Evolutionary conservation across 2,888 invertebrate species (phyloP).

Genomic region (Nomada goodeniana): DNA sequence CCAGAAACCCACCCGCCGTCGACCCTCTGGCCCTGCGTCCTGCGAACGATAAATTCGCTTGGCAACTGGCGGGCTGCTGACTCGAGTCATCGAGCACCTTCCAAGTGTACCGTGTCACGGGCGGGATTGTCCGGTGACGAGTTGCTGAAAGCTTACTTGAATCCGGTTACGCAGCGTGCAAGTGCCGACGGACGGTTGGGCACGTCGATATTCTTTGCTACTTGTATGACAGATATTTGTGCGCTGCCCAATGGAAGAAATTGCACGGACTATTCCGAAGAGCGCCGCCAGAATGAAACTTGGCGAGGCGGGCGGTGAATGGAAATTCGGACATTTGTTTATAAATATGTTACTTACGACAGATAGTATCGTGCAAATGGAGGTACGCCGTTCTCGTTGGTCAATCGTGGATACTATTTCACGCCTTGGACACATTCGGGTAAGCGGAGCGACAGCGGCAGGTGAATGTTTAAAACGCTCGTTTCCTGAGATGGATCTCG

Average conservation of each 20-base stretch:
- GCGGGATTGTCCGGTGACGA: conserved; percentile 38
- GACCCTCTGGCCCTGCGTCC: conserved; percentile 49
- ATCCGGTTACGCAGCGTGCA: neutral
- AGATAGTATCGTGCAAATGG: neutral
- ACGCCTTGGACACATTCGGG: conserved; percentile 17
- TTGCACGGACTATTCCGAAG: too few relatives aligned
- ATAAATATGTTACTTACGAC: neutral
- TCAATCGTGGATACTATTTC: conserved; percentile 11
- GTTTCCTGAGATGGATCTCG: conserved; percentile 35
- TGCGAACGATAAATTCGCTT: conserved; percentile 79
- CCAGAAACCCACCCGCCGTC: conserved; percentile 51
- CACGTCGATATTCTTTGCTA: too few relatives aligned
- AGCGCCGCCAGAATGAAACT: too few relatives aligned
- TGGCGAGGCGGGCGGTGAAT: too few relatives aligned
- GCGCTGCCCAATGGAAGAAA: too few relatives aligned
- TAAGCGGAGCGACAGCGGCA: neutral
- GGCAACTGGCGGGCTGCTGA: conserved; percentile 78
- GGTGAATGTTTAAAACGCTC: conserved; percentile 42
- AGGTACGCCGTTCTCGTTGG: conserved; percentile 22
- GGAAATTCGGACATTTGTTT: neutral
- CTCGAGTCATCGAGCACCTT: conserved; percentile 68
- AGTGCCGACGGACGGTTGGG: neutral
- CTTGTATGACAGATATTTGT: too few relatives aligned
- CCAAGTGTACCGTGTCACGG: conserved; percentile 41
- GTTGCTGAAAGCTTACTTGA: conserved; percentile 24